These are phyloP conservation scores for Molothrus aeneus DNA, from an alignment of 2,797 vertebrate genomes.

Conservation along the genomic window DNA sequence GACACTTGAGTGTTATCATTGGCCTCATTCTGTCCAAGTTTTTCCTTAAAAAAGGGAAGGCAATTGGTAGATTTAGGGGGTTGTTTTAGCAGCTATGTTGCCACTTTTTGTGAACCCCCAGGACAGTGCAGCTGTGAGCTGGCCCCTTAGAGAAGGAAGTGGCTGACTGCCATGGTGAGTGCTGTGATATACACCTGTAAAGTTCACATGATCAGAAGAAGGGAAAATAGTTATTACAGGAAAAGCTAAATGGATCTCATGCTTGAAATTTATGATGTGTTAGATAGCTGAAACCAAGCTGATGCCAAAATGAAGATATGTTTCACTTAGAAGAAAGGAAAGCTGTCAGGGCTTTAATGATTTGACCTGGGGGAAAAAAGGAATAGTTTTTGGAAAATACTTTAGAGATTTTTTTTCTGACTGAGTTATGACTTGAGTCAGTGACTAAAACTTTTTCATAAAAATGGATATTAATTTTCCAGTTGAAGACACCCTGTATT, in stretches of 20 bases:
- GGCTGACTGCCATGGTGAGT: neutral
- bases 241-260: slow-evolving; percentile 23
- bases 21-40: neutral
- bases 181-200: neutral
- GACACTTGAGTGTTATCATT: neutral
- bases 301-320: slow-evolving; percentile 25
- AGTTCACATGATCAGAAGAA: neutral
- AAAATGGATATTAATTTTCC: slow-evolving; percentile 3
- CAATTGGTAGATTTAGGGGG: neutral
- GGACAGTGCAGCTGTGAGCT: neutral
- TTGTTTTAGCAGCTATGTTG: neutral
- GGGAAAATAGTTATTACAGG: neutral
- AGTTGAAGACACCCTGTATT: neutral
- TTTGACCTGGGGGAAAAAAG: neutral
- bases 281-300: neutral
- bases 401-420: neutral
- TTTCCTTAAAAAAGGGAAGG: neutral
- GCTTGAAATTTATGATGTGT: slow-evolving; percentile 32
- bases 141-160: neutral
- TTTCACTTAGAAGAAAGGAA: neutral
- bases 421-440: neutral
- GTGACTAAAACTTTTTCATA: neutral
- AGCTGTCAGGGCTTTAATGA: slow-evolving; percentile 13
- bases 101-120: neutral
- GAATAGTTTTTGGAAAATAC: neutral